A percentile compares a stretch with the other conserved stretches of the same genome.
These are phyloP conservation scores for Sarcoramphus papa DNA, from an alignment of 2,797 vertebrate species.

Conservation along the genomic window DNA sequence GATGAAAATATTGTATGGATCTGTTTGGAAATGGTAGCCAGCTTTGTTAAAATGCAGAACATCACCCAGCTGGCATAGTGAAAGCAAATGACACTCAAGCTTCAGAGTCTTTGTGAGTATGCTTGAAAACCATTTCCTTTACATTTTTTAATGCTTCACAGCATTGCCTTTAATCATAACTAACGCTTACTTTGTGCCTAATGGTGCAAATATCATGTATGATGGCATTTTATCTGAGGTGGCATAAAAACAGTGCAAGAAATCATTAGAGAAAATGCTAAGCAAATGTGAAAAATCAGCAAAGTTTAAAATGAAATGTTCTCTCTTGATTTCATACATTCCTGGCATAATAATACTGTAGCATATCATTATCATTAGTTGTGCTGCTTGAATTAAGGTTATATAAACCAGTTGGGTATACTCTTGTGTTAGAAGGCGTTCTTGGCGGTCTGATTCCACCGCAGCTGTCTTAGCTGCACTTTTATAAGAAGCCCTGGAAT, in stretches of 20 bases:
- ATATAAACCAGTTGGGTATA: slow-evolving; percentile 36
- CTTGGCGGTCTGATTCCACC: slow-evolving; percentile 9
- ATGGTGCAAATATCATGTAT: slow-evolving; percentile 67
- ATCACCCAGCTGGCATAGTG: neutral
- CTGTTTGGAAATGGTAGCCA: slow-evolving; percentile 28
- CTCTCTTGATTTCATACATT: slow-evolving; percentile 64
- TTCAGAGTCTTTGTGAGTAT: slow-evolving; percentile 19
- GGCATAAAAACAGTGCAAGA: slow-evolving; percentile 64
- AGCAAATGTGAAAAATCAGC: slow-evolving; percentile 76
- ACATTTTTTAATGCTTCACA: slow-evolving; percentile 60
- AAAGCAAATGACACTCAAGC: slow-evolving; percentile 29
- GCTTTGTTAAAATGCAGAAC: slow-evolving; percentile 18
- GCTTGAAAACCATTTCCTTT: slow-evolving; percentile 44
- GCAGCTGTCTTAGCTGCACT: slow-evolving; percentile 29
- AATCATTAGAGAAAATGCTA: slow-evolving; percentile 71
- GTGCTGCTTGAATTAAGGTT: slow-evolving; percentile 50
- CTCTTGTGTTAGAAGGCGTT: neutral
- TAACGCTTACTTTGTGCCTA: slow-evolving; percentile 61
- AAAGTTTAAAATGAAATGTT: slow-evolving; percentile 70
- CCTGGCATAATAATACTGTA: slow-evolving; percentile 56
- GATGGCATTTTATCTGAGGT: slow-evolving; percentile 63
- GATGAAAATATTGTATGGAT: neutral
- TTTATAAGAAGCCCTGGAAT: neutral
- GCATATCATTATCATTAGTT: slow-evolving; percentile 54
- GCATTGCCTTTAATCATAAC: slow-evolving; percentile 56